phyloP scores from a whole-genome alignment of 2,113 vertebrate species.

The Gorsachius goisagi region DNA sequence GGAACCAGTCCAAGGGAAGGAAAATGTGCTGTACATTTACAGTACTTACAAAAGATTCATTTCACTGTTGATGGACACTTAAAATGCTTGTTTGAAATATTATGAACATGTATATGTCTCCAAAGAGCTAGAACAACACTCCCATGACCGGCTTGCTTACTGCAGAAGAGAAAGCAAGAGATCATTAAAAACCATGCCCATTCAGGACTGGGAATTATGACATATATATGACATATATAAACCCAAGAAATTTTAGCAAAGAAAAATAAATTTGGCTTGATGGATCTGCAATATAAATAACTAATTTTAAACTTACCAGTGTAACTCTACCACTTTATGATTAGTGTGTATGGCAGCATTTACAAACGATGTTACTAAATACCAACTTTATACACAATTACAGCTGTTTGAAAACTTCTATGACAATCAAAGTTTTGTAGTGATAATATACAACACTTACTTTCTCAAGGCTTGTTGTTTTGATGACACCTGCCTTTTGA shows the following conservation, averaged over 20 bases:
- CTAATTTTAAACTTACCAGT: constrained; percentile 27
- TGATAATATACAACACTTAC: constrained; percentile 64
- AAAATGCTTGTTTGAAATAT: constrained; percentile 31
- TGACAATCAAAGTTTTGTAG: constrained; percentile 42
- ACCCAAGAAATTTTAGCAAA: background rate
- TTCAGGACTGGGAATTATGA: background rate
- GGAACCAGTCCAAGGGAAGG: constrained; percentile 65
- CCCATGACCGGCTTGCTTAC: background rate
- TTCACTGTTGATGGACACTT: constrained; percentile 47
- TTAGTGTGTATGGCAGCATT: constrained; percentile 49
- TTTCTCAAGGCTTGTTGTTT: constrained; percentile 74
- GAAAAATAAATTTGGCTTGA: constrained; percentile 5
- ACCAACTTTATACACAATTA: constrained; percentile 57
- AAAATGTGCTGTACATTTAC: constrained; percentile 46
- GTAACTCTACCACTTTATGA: constrained; percentile 18
- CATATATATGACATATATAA: background rate
- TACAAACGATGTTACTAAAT: constrained; percentile 52
- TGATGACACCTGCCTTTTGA: constrained; percentile 62
- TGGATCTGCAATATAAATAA: constrained; percentile 5
- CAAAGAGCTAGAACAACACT: constrained; percentile 27
- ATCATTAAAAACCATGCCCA: background rate
- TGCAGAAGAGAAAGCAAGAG: constrained; percentile 23
- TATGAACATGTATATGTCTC: background rate
- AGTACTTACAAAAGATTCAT: constrained; percentile 68
- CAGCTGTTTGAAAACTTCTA: constrained; percentile 21